A percentile compares a stretch with the other conserved stretches of the same genome.
Conservation (phyloP, 2,888 invertebrate species). For the Drosophila putrida region DNA sequence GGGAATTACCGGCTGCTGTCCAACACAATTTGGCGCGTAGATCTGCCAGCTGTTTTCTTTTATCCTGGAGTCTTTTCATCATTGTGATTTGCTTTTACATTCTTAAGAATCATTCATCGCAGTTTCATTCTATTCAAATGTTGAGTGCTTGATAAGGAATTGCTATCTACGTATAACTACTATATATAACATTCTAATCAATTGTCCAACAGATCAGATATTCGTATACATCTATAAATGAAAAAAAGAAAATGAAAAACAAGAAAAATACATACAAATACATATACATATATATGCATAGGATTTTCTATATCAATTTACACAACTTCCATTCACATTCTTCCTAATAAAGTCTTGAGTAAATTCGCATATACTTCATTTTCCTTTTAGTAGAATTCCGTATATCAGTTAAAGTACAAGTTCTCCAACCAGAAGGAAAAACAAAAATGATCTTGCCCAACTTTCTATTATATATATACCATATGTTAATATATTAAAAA, state of each 20-base stretch:
- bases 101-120: constrained; percentile 27
- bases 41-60: constrained; percentile 22
- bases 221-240: constrained; percentile 28
- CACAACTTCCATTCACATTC: constrained; percentile 51
- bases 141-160: constrained; percentile 27
- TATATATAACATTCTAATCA: constrained; percentile 14
- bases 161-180: neutral
- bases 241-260: constrained; percentile 6
- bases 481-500: constrained; percentile 18
- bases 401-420: constrained; percentile 14
- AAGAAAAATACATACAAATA: neutral
- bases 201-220: constrained; percentile 47
- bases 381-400: constrained; percentile 17
- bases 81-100: constrained; percentile 49
- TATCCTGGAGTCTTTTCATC: constrained; percentile 36
- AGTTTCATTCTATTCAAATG: constrained; percentile 35
- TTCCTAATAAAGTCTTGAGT: constrained; percentile 35
- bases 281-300: constrained; percentile 40
- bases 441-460: constrained; percentile 31
- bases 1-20: constrained; percentile 83
- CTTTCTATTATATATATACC: constrained; percentile 34
- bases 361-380: constrained; percentile 26
- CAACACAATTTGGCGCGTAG: constrained; percentile 82
- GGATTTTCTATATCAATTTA: constrained; percentile 67
- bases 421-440: neutral